phyloP scores from a whole-genome alignment of 2,797 vertebrate genomes.

The Cynopterus sphinx region DNA sequence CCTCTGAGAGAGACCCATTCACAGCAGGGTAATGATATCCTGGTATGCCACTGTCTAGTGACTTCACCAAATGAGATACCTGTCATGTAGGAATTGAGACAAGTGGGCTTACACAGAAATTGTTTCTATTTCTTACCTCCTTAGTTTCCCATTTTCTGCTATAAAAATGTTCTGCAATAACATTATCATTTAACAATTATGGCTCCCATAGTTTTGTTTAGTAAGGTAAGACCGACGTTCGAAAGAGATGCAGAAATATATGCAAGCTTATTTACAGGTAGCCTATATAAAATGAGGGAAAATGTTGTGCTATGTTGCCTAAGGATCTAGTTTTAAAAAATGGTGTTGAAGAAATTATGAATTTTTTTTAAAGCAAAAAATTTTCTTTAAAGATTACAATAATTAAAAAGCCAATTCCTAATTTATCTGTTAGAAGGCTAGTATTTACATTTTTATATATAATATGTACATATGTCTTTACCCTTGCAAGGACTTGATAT shows the following conservation, averaged over 20 bases:
- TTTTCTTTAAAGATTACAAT: background rate
- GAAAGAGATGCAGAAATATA: background rate
- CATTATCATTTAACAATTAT: background rate
- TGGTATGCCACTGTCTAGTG: background rate
- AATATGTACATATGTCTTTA: background rate
- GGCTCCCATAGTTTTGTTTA: background rate
- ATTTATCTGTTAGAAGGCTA: background rate
- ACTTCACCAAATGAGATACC: background rate
- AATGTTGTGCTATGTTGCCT: background rate
- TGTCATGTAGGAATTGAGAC: background rate
- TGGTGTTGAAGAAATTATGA: background rate
- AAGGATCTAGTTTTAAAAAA: background rate
- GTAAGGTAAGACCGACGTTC: background rate
- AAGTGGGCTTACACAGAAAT: background rate
- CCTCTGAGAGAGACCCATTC: background rate
- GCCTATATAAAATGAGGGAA: background rate
- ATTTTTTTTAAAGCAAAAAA: conserved; percentile 2
- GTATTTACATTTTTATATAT: background rate
- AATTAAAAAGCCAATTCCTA: background rate
- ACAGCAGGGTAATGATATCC: background rate
- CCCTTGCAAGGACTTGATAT: background rate
- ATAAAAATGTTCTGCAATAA: background rate
- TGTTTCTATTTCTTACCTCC: background rate
- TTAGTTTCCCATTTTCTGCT: background rate
- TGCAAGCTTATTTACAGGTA: background rate